Base-by-base conservation (phyloP, 2,113 vertebrate species). In the Periophthalmus modestus region DNA sequence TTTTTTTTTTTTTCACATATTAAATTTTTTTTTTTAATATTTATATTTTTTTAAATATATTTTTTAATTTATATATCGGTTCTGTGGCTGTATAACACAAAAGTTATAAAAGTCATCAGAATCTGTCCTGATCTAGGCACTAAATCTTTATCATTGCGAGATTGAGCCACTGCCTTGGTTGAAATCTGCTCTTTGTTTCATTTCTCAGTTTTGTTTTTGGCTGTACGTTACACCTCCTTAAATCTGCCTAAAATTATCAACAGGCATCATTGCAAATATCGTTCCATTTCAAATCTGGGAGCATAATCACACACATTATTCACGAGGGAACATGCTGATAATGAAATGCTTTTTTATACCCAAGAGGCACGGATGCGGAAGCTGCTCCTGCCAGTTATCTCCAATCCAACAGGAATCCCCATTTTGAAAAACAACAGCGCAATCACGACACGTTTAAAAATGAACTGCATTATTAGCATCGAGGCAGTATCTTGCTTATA, bases 371-470 rank as follows among this genome's bases (percentile, higher is more conserved):
- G 58, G 66, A 83, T 63, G 70, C 14, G 48, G 59, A 68, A 59
- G 76, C 21, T 50, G 71, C 73, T 82, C 69, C 36, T 78, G 71
- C 70, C 72, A 54, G 58, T 79, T 83, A 72, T 83, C 75, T 75
- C 33, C 57, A 68, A 76, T 63, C 72, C 67, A 67, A 71, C 57
- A 70, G 75, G 69, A 72, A 83, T 69, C 72, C 68, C 69, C 54
- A 68, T 62, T 16, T 48, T 68, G 5, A 43, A 63, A 54, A 28
- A 59, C 14, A 11, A 13, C 55, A 13, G 28, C 7, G 54, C 74
- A 69, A 83, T 87, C 68, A 76, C 12, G 66, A 62, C 73, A 61
- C 15, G 58, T 33, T 1, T 21, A 63, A 24, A 69, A 58, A 18
- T 69, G 59, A 77, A 24, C 0, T 23, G 69, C 48, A 54, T 39